These are phyloP conservation scores for Anguilla rostrata DNA, from an alignment of 2,113 vertebrate species.

Conservation along the genomic window DNA sequence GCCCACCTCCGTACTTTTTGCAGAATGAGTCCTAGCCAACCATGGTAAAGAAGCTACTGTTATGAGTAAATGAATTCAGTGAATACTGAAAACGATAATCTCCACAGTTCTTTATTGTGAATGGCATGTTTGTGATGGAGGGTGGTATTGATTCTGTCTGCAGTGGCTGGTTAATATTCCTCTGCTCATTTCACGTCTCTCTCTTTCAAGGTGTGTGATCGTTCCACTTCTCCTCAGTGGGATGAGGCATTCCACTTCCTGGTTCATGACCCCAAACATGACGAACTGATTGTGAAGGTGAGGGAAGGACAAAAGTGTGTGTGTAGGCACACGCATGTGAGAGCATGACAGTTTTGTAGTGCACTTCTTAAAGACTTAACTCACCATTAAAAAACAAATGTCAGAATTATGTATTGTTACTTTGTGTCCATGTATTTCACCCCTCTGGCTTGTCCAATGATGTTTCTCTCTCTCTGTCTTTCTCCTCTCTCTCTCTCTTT, in stretches of 20 bases:
- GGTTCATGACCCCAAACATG: conserved; percentile 74
- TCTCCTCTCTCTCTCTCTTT: too few relatives aligned
- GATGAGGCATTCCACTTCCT: conserved; percentile 81
- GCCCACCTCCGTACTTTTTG: not conserved
- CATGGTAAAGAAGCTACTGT: not conserved
- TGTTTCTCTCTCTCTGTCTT: too few relatives aligned
- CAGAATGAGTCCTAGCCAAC: not conserved
- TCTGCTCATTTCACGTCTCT: conserved; percentile 12
- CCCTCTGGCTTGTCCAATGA: not conserved
- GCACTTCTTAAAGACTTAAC: not conserved
- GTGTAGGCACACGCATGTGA: too few relatives aligned
- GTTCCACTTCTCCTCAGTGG: conserved; percentile 76
- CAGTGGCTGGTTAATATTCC: not conserved
- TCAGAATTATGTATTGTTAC: too few relatives aligned
- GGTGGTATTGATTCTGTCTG: not conserved
- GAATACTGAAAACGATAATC: too few relatives aligned
- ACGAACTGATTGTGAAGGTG: conserved; percentile 82
- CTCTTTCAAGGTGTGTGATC: conserved; percentile 69
- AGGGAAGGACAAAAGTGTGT: not conserved
- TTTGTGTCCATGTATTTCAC: too few relatives aligned
- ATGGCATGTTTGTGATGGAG: too few relatives aligned
- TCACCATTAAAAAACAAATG: too few relatives aligned
- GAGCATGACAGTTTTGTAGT: not conserved
- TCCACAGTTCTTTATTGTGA: too few relatives aligned
- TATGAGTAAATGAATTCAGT: too few relatives aligned